Evolutionary conservation across 2,797 vertebrate genomes (phyloP), one percentile per base, ranked within the genome.

Genomic region (Pristis pectinata): DNA sequence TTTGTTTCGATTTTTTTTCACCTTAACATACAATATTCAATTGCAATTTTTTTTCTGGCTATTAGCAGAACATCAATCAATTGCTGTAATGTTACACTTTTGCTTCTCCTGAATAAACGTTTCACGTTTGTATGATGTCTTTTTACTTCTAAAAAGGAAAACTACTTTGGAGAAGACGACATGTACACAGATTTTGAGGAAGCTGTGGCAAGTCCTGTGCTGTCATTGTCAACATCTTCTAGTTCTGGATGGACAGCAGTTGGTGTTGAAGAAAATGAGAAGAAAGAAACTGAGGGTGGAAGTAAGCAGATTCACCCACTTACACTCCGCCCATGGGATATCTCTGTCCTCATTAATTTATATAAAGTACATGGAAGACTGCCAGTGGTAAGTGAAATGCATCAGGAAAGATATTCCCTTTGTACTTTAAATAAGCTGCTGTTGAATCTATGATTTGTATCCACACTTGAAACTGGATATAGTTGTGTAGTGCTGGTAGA

Each of bases 131-230:
- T 76, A 44, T 27, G 22, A 44, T 27, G 5, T 76, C 64, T 4
- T 74, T 27, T 95, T 94, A 80, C 9, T 59, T 72, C n/a, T 74
- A 8, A 37, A 59, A 95, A 99, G 99, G 99, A 99, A 96, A 99
- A 99, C 96, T 99, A 99, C 95, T 99, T 99, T 96, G 99, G 99
- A 11, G 99, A 99, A 96, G 98, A 99, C 94, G 99, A 99, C 97
- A 99, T 98, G 98, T 99, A 99, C 96, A 98, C 98, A 87, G 99
- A 99, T 96, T 99, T 99, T 96, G 99, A 99, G 96, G 98, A 99
- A 97, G 97, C 97, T 0, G 96, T 98, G 76, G 97, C 98, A 95
- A 99, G 98, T 95, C 99, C 99, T 0, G 98, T 99, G 95, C 95
- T 99, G 95, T 99, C 99, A 82, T 97, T 98, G 85, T 98, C 98